A percentile compares a stretch with the other conserved stretches of the same genome.
Conservation (phyloP, 1,140 invertebrate genomes). For the Cecropterus lyciades region DNA sequence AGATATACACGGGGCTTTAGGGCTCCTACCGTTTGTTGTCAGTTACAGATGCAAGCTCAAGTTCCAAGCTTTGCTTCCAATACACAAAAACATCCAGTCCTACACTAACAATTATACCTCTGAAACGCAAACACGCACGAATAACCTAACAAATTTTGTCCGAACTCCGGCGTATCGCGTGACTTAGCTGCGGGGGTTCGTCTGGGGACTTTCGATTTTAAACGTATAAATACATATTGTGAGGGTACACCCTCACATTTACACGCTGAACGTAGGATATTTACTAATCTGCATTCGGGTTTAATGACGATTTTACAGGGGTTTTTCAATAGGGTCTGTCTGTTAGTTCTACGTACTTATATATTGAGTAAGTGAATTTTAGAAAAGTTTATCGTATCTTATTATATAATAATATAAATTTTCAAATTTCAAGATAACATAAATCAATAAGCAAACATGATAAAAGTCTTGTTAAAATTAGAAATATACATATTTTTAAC, state of each 20-base stretch:
- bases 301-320: background rate
- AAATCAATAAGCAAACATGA: no score
- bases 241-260: constrained; percentile 12
- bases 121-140: background rate
- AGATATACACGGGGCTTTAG: no score
- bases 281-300: constrained; percentile 5
- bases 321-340: background rate
- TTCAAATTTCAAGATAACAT: no score
- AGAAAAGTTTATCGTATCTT: no score
- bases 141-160: background rate
- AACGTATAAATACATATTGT: constrained; percentile 19
- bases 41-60: background rate
- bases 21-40: no score
- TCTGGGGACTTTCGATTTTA: constrained; percentile 23
- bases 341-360: no score
- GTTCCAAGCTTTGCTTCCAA: background rate
- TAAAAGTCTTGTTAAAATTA: no score
- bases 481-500: no score
- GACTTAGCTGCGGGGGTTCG: constrained; percentile 16
- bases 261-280: constrained; percentile 12
- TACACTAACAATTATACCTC: no score
- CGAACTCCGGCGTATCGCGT: constrained; percentile 15
- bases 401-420: no score
- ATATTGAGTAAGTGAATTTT: no score
- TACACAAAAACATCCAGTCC: background rate